Conservation (phyloP, 2,888 invertebrate genomes). For the Heliothis peltigera region DNA sequence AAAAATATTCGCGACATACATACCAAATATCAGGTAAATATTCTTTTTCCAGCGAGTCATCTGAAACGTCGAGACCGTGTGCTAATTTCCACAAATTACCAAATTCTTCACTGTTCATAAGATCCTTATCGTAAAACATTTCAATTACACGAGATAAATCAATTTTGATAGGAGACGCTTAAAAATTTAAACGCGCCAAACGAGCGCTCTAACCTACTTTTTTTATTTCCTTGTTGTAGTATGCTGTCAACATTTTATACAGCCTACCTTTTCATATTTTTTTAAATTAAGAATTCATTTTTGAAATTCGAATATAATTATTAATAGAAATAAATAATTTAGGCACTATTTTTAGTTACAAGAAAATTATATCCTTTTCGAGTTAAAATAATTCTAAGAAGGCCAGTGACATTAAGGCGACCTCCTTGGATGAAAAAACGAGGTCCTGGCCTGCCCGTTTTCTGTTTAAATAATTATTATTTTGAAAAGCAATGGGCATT, state of each 20-base stretch:
- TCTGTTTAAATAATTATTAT: not conserved
- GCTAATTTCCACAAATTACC: constrained; percentile 61
- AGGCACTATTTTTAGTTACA: too few species aligned
- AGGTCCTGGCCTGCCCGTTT: constrained; percentile 11
- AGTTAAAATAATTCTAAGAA: too few species aligned
- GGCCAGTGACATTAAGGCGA: too few species aligned
- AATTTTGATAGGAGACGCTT: not conserved
- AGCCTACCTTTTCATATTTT: constrained; percentile 22
- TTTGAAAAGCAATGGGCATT: not conserved
- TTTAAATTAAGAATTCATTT: not conserved
- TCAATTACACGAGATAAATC: not conserved
- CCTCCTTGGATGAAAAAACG: not conserved
- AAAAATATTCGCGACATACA: constrained; percentile 7
- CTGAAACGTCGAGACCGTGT: constrained; percentile 50
- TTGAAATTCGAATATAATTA: too few species aligned
- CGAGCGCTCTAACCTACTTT: constrained; percentile 26
- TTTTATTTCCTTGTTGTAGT: constrained; percentile 4
- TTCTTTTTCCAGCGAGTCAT: constrained; percentile 27
- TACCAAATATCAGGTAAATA: constrained; percentile 62
- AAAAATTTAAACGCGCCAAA: constrained; percentile 12
- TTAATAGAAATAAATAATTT: too few species aligned
- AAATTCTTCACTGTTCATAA: constrained; percentile 54
- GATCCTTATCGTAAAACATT: constrained; percentile 61
- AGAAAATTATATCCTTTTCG: too few species aligned
- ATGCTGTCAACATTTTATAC: constrained; percentile 7